Base-by-base conservation (phyloP, 2,113 vertebrate species). In the Corvus moneduloides region DNA sequence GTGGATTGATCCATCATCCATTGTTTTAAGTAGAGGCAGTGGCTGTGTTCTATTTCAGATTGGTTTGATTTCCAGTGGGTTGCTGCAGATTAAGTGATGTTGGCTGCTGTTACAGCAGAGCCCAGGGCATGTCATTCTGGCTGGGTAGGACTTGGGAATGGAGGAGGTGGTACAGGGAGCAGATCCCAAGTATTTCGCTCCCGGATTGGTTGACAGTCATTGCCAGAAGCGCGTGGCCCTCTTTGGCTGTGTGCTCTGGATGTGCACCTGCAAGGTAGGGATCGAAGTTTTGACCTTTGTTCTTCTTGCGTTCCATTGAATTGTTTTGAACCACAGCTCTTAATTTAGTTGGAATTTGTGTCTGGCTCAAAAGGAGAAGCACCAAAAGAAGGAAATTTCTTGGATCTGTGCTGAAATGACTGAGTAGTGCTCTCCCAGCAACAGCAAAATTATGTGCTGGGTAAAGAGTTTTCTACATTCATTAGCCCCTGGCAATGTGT, bases 401-500 rank as follows among this genome's bases (percentile, higher is more conserved):
- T 96, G 92, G 95, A 87, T 96, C 79, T 93, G 80, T 93, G 96
- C 95, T 21, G 69, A 90, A 96, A 96, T 14, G 41, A 77, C 76
- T 37, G 74, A 95, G 79, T 85, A 69, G 85, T 90, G 91, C 91
- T 97, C 96, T 92, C 93, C 94, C 96, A 97, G 93, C 73, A 92
- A 85, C 89, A 94, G 84, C 94, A 92, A 96, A 97, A 95, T 94
- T 96, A 84, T 67, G 71, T 90, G 90, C 92, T 97, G 93, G 87
- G 51, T 94, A 79, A 89, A 96, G 95, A 91, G 81, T 94, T 81
- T 55, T 81, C 94, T 62, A 8, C 80, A 94, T 78, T 97, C 94
- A 44, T 92, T 97, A 97, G 97, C 96, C 97, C 68, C 61, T 97
- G 97, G 97, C 97, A 97, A 85, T 21, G 27, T 90, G 80, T 96